phyloP scores from a whole-genome alignment of 2,113 vertebrate genomes.

The Otis tarda region DNA sequence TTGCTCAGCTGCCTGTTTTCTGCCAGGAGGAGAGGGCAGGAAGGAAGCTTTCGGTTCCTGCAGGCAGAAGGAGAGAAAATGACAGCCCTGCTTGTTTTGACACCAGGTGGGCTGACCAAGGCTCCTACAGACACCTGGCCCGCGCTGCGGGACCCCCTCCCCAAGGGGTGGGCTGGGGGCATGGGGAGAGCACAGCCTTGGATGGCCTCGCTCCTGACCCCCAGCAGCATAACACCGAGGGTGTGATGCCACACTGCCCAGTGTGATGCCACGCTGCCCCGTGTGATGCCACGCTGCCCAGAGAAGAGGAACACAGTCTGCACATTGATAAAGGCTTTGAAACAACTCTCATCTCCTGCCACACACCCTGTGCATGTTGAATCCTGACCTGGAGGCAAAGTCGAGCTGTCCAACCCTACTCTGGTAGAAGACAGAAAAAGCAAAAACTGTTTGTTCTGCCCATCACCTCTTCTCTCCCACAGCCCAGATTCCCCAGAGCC shows the following conservation, averaged over 20 bases:
- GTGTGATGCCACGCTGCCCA: background rate
- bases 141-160: slow-evolving; percentile 14
- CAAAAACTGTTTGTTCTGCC: background rate
- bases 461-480: background rate
- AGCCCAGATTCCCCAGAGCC: background rate
- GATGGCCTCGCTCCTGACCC: background rate
- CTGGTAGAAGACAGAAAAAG: background rate
- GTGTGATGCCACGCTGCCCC: background rate
- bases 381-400: background rate
- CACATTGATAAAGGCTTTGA: background rate
- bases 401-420: background rate
- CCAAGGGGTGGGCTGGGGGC: background rate
- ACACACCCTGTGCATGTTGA: background rate
- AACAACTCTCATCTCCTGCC: background rate
- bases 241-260: background rate
- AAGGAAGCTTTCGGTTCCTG: slow-evolving; percentile 79
- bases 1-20: slow-evolving; percentile 71
- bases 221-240: background rate
- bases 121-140: background rate
- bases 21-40: slow-evolving; percentile 69
- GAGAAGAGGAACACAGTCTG: slow-evolving; percentile 6
- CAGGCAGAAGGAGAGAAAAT: slow-evolving; percentile 76
- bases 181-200: background rate
- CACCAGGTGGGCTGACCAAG: background rate
- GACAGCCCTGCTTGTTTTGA: slow-evolving; percentile 72